Percentiles rank a stretch among this genome's conserved stretches.
These are phyloP conservation scores for Porites divaricata DNA, from an alignment of 92 coral and sea anemone species.

Conservation along the genomic window DNA sequence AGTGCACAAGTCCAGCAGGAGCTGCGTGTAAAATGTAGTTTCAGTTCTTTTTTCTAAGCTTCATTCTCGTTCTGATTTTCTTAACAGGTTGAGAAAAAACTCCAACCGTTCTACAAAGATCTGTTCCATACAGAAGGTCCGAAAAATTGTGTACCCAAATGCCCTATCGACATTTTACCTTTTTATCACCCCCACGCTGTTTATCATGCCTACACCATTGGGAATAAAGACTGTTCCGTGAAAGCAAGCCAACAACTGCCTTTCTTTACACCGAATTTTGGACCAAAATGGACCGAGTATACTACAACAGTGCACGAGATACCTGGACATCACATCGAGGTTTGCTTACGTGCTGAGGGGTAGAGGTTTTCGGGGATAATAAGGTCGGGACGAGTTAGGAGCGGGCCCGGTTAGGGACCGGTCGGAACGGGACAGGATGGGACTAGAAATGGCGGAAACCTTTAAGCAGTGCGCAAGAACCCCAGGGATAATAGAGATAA, in stretches of 20 bases:
- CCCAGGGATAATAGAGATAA: too few species aligned
- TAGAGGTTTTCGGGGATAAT: too few species aligned
- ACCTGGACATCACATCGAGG: conserved; percentile 95
- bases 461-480: too few species aligned
- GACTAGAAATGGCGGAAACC: too few species aligned
- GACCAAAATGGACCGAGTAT: conserved; percentile 87
- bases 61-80: background rate
- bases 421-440: too few species aligned
- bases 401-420: too few species aligned
- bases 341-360: background rate
- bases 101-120: conserved; percentile 43
- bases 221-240: conserved; percentile 20
- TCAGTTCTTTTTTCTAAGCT: background rate
- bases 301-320: conserved; percentile 86
- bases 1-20: background rate
- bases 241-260: conserved; percentile 53
- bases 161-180: conserved; percentile 46
- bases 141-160: conserved; percentile 66
- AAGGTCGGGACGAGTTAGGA: too few species aligned
- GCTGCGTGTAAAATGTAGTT: background rate
- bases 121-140: conserved; percentile 77
- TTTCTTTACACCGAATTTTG: conserved; percentile 83
- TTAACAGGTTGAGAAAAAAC: conserved; percentile 27
- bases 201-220: conserved; percentile 53
- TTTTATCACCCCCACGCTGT: conserved; percentile 53